Evolutionary conservation across 2,113 vertebrate genomes (phyloP), one percentile per base, ranked within the genome.

Genomic region (Hippocampus zosterae): DNA sequence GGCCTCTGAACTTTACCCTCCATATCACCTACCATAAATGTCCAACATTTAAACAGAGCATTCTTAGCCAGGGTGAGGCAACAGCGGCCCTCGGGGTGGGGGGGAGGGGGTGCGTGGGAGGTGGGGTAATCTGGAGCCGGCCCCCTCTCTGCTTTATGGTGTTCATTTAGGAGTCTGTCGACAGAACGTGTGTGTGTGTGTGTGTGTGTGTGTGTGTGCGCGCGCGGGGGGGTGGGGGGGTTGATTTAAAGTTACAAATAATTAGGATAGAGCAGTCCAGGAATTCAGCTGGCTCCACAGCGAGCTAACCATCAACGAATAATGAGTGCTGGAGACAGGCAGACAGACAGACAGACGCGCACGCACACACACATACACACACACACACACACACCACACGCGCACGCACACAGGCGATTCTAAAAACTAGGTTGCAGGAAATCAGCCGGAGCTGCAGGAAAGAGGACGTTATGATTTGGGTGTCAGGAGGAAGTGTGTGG

Each of bases 21-120:
- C 16, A 66, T 77, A 87, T 87, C 85, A 87, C 87, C 87, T 84
- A 82, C 84, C 77, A 90, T 91, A 88, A 91, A 90, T 16, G 63
- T 3, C 62, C 73, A 40, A 44, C 61, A 68, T 88, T 89, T 88
- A 80, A 84, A 87, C 84, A 89, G 78, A 77, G 67, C 80, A 89
- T 89, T 88, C 87, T 86, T 87, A 75, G 72, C 84, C 61, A 1
- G 67, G 79, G 73, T 70, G 76, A 87, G 68, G 81, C 73, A 80
- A 85, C 81, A 87, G 71, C 19, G 27, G 69, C 46, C 68, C 65
- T 68, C 18, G 0, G 73, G 73, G 76, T 72, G 16, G 66, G 11
- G 18, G 29, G 15, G 59, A 7, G 56, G 56, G 27, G 56, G 56
- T 37, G 33, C 5, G 6, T 37, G 5, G 33, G 33, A 37, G 33